Conservation (phyloP, 2,888 invertebrate species). For the Dione juno region DNA sequence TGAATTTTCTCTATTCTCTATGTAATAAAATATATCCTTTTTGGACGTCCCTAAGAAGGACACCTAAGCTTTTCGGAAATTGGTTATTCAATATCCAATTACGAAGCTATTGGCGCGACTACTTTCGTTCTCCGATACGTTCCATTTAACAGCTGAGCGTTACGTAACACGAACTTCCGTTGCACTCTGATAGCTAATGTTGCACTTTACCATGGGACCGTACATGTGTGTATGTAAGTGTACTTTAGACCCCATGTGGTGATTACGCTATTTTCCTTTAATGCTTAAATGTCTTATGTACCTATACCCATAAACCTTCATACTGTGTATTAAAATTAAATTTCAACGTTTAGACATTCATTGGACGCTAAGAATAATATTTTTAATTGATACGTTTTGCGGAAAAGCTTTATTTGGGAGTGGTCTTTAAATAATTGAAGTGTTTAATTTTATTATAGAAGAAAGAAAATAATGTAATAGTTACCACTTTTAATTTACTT, state of each 20-base stretch:
- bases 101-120: slow-evolving; percentile 38
- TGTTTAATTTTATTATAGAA: too few relatives aligned
- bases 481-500: too few relatives aligned
- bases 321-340: neutral
- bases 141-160: slow-evolving; percentile 40
- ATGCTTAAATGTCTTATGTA: neutral
- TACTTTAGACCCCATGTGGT: neutral
- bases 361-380: too few relatives aligned
- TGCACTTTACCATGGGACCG: slow-evolving; percentile 6
- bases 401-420: too few relatives aligned
- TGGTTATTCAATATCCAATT: slow-evolving; percentile 44
- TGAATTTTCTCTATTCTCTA: too few relatives aligned
- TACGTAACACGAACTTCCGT: slow-evolving; percentile 42
- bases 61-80: slow-evolving; percentile 36
- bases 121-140: slow-evolving; percentile 45
- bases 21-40: too few relatives aligned
- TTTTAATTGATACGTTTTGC: neutral
- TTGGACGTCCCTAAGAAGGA: slow-evolving; percentile 7
- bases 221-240: neutral
- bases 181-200: slow-evolving; percentile 18
- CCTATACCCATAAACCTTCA: neutral
- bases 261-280: neutral
- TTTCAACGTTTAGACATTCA: too few relatives aligned
- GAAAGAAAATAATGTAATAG: too few relatives aligned
- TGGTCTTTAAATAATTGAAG: too few relatives aligned